phyloP scores from a whole-genome alignment of 2,113 vertebrate genomes.

The Terrapene triunguis region DNA sequence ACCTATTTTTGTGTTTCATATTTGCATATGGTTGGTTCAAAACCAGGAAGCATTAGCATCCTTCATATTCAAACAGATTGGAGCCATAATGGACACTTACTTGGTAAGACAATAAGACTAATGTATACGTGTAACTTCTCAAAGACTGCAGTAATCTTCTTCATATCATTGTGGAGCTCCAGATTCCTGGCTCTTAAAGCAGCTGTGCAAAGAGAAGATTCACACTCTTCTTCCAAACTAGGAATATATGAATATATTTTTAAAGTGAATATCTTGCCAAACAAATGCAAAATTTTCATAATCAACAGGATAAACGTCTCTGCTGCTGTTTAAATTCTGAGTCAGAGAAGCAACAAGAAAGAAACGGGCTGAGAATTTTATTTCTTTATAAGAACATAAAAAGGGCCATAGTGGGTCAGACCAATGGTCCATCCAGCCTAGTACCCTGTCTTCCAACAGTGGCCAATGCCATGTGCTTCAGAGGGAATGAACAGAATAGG shows the following conservation, averaged over 20 bases:
- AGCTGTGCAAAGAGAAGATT: conserved; percentile 90
- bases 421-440: not conserved
- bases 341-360: not conserved
- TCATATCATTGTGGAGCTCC: conserved; percentile 91
- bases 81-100: conserved; percentile 80
- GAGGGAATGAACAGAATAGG: not conserved
- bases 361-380: not conserved
- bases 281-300: not conserved
- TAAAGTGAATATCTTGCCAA: conserved; percentile 43
- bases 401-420: not conserved
- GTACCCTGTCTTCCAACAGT: not conserved
- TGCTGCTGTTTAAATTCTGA: not conserved
- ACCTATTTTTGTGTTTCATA: not conserved
- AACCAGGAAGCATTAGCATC: not conserved
- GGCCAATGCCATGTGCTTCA: not conserved
- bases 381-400: not conserved
- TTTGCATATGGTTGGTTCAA: not conserved
- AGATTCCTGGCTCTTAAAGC: conserved; percentile 88
- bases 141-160: conserved; percentile 88
- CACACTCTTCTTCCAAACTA: conserved; percentile 97
- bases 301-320: not conserved
- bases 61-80: not conserved
- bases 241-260: conserved; percentile 71
- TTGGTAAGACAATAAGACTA: conserved; percentile 90
- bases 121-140: conserved; percentile 93